phyloP scores from a whole-genome alignment of 2,797 vertebrate genomes.

The Chrysocyon brachyurus region DNA sequence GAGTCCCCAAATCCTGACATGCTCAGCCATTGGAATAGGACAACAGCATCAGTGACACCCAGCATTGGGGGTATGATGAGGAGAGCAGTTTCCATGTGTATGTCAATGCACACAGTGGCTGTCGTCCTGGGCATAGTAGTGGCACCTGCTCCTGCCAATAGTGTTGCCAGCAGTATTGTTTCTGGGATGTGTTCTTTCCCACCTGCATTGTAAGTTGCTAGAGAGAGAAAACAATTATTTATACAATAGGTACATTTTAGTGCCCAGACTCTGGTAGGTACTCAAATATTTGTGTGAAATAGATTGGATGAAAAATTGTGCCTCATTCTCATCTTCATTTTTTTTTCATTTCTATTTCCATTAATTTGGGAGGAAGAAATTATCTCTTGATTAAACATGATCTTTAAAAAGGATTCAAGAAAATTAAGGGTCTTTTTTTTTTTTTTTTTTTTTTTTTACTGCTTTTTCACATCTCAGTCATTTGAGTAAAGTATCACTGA shows the following conservation, averaged over 20 bases:
- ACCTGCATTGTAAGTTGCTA: not conserved
- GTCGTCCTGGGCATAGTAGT: too few relatives aligned
- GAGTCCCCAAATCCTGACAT: not conserved
- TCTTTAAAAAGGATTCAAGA: not conserved
- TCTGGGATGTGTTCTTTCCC: not conserved
- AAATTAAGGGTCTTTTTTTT: not conserved
- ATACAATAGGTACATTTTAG: not conserved
- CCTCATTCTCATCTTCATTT: not conserved
- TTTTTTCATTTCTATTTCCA: not conserved
- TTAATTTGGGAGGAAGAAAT: not conserved
- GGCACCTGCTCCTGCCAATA: not conserved
- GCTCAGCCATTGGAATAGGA: not conserved
- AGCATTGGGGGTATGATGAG: too few relatives aligned
- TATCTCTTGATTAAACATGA: not conserved
- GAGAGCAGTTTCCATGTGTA: fast-evolving
- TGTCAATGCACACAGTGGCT: fast-evolving
- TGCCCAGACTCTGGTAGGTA: not conserved
- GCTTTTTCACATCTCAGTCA: not conserved
- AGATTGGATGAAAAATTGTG: not conserved
- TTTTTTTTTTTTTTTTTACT: not conserved
- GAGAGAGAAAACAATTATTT: not conserved
- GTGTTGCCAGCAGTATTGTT: too few relatives aligned
- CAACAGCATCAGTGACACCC: fast-evolving
- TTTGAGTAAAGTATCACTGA: not conserved
- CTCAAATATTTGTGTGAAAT: not conserved